A percentile compares a stretch with the other conserved stretches of the same genome.
Evolutionary conservation across 2,113 vertebrate species (phyloP).

Genomic region (Zapornia atra): DNA sequence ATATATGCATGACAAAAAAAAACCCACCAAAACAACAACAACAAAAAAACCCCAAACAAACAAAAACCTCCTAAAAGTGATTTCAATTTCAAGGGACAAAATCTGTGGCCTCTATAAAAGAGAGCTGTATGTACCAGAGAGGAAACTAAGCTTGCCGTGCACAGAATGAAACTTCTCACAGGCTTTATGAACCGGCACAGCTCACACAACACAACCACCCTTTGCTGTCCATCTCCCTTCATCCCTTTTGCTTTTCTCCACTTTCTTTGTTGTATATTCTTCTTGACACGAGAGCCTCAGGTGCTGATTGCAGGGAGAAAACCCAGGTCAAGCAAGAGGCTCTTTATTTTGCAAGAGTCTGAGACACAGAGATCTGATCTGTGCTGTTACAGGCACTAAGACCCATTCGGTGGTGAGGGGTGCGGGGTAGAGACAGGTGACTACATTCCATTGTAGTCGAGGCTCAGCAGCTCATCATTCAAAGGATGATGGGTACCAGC

Average conservation of each 20-base stretch:
- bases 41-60: not conserved
- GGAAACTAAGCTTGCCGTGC: not conserved
- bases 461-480: not conserved
- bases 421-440: not conserved
- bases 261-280: fast-evolving
- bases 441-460: not conserved
- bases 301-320: not conserved
- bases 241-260: fast-evolving
- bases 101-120: not conserved
- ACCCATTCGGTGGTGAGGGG: fast-evolving
- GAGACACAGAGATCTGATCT: not conserved
- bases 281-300: not conserved
- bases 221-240: not conserved
- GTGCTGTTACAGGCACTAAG: not conserved
- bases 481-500: not conserved
- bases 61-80: not conserved
- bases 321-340: not conserved
- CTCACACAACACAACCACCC: not conserved
- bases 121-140: not conserved
- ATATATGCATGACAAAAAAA: not conserved
- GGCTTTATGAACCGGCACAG: not conserved
- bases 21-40: not conserved
- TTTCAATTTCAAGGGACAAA: not conserved
- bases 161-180: not conserved
- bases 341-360: not conserved